Evolutionary conservation across 2,888 invertebrate genomes (phyloP), one percentile per base, ranked within the genome.

Genomic region (Hirtodrosophila alboralis): DNA sequence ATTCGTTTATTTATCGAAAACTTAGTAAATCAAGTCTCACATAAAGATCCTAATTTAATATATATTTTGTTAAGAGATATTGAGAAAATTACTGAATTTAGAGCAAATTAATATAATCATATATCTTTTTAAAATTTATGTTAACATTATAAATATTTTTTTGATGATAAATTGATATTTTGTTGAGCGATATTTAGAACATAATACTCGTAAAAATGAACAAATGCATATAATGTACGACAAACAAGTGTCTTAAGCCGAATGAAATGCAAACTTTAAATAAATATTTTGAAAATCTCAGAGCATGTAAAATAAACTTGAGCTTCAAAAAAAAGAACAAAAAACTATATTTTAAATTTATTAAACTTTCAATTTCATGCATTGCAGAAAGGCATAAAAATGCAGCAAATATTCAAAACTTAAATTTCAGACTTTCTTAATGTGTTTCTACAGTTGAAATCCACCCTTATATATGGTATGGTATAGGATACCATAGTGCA

Each of bases 241-340:
- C 37, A 43, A 14, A 36, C n/a, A 43, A 63, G 53, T 63, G 63
- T 54, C 63, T 63, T 63, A 41, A 48, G n/a, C n/a, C 5, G 18
- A 14, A n/a, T 26, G 21, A 47, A 34, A 21, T 34, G 56, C 36
- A 37, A 38, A 21, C 14, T 16, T 2, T 27, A 23, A 30, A 34
- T 21, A 26, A 60, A 59, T 41, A 41, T 60, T 60, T 60, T 48
- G 18, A 59, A 43, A 27, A 28, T 40, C 27, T 21, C 36, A 13
- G 8, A 58, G 51, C 28, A 52, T 57, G 7, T 48, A 45, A 47
- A 71, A 75, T 66, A 52, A 70, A 64, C 34, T 54, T 59, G 48
- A 75, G 56, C 65, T 60, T 69, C 52, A 23, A 49, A 23, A 38
- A 12, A 14, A 30, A 26, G 23, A 49, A 23, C 31, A 12, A 14